Evolutionary conservation across 2,797 vertebrate genomes (phyloP).

Genomic region (Pipistrellus pipistrellus): DNA sequence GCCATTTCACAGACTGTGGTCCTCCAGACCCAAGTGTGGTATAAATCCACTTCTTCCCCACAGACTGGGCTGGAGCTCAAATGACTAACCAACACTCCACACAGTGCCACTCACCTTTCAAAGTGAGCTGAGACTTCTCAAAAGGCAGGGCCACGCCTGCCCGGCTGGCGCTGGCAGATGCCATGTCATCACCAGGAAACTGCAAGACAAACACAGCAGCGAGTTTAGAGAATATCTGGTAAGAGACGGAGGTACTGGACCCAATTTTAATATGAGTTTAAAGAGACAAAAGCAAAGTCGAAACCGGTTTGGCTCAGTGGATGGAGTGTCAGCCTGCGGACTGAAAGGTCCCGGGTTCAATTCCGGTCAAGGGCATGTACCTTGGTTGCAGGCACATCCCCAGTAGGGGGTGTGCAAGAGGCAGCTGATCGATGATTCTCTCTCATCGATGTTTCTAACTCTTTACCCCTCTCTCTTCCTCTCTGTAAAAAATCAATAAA

Average conservation of each 20-base stretch:
- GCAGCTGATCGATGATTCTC: too few relatives aligned
- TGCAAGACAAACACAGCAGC: constrained; percentile 73
- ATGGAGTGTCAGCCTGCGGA: too few relatives aligned
- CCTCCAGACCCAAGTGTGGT: neutral
- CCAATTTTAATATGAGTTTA: neutral
- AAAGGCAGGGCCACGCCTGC: constrained; percentile 89
- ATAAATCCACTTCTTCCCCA: neutral
- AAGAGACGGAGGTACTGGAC: neutral
- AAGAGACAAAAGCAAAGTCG: constrained; percentile 10
- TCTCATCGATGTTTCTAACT: too few relatives aligned
- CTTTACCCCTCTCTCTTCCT: too few relatives aligned
- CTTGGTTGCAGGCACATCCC: too few relatives aligned
- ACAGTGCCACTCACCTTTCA: constrained; percentile 92
- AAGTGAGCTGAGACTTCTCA: constrained; percentile 94
- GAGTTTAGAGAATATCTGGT: neutral
- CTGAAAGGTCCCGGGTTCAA: too few relatives aligned
- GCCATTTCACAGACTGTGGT: neutral
- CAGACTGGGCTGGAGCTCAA: neutral
- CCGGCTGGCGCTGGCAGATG: constrained; percentile 94
- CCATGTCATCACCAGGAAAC: constrained; percentile 93
- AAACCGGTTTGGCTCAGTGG: too few relatives aligned
- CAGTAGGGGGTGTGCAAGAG: too few relatives aligned
- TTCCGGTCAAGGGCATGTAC: too few relatives aligned
- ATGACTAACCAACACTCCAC: neutral
- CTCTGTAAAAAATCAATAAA: too few relatives aligned